Evolutionary conservation across 2,113 vertebrate species (phyloP).

Genomic region (Ceyx melanurus): DNA sequence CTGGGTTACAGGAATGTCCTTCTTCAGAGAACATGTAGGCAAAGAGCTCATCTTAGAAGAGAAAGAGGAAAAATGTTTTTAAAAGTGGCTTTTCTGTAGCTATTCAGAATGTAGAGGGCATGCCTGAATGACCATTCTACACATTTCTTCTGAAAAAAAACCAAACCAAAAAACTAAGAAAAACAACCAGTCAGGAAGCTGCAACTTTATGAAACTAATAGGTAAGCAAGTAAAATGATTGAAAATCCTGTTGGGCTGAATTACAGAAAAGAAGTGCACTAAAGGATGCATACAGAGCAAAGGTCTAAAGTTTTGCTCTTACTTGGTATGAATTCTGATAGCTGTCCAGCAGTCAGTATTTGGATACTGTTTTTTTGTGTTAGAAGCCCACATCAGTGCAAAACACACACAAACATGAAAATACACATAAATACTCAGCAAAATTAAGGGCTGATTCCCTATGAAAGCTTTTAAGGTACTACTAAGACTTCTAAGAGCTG

Average conservation of each 20-base stretch:
- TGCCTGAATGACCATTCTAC: background rate
- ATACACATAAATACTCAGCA: background rate
- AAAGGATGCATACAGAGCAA: background rate
- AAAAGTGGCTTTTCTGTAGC: background rate
- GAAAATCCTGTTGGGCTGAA: background rate
- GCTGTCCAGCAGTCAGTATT: background rate
- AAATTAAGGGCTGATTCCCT: background rate
- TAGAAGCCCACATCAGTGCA: background rate
- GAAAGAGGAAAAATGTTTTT: background rate
- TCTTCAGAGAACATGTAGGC: background rate
- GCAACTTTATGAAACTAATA: constrained; percentile 19
- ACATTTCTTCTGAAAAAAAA: background rate
- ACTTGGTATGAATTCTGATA: background rate
- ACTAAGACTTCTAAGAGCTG: background rate
- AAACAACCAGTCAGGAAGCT: background rate
- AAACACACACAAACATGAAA: rapidly evolving
- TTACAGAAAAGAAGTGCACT: background rate
- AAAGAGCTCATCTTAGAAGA: background rate
- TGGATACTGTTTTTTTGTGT: background rate
- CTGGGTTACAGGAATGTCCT: background rate
- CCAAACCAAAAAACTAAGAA: background rate
- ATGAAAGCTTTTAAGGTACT: background rate
- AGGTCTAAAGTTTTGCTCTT: background rate
- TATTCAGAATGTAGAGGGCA: background rate
- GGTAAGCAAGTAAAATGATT: background rate